A percentile compares a stretch with the other conserved stretches of the same genome.
Conservation (phyloP, 2,888 invertebrate species). For the Tetranychus truncatus region DNA sequence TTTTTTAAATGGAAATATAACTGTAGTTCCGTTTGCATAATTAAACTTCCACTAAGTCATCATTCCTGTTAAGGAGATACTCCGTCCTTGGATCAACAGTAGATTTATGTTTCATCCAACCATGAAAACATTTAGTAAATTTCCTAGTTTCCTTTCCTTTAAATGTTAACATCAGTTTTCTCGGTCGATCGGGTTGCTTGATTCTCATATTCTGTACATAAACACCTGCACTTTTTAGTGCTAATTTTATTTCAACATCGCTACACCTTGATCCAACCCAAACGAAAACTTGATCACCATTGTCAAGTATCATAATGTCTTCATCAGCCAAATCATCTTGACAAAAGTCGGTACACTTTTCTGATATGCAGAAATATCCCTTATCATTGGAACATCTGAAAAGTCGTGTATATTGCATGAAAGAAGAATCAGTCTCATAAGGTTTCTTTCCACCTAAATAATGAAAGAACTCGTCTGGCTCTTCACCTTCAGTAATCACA, state of each 20-base stretch:
- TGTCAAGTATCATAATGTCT: conserved; percentile 98
- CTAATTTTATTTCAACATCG: conserved; percentile 95
- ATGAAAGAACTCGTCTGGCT: conserved; percentile 96
- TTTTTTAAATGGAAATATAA: too few species aligned
- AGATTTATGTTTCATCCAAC: conserved; percentile 78
- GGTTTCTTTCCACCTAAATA: conserved; percentile 76
- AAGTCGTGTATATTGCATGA: conserved; percentile 74
- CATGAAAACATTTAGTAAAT: conserved; percentile 96
- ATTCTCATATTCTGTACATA: conserved; percentile 93
- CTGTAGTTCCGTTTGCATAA: too few species aligned
- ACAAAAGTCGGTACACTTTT: conserved; percentile 95
- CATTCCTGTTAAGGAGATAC: conserved; percentile 9
- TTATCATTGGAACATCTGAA: conserved; percentile 98
- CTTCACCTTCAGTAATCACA: conserved; percentile 65
- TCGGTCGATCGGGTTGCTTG: conserved; percentile 70
- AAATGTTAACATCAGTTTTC: conserved; percentile 79
- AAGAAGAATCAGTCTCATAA: conserved; percentile 71
- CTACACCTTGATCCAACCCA: conserved; percentile 94
- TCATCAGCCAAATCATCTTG: conserved; percentile 98
- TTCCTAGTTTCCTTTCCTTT: conserved; percentile 87
- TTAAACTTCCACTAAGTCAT: neutral
- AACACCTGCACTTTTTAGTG: conserved; percentile 94
- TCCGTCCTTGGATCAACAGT: conserved; percentile 41
- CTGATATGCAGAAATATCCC: conserved; percentile 95
- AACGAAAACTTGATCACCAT: conserved; percentile 75